Conservation (phyloP, 2,888 invertebrate genomes). For the Phymatocera aterrima region DNA sequence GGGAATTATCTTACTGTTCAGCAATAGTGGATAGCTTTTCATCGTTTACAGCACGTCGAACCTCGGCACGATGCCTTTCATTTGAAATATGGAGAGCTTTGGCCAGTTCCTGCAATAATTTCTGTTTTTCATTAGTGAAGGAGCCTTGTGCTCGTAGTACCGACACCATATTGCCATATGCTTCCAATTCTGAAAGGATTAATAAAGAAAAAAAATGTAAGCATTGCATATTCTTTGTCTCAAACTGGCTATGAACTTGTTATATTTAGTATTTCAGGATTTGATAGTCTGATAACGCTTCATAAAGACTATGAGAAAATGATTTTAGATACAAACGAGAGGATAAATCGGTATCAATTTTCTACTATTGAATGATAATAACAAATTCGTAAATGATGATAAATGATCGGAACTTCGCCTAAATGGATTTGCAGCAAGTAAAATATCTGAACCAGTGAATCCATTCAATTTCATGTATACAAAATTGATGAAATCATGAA, state of each 20-base stretch:
- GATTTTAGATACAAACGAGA: no score
- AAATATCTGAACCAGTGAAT: no score
- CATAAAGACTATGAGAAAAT: not conserved
- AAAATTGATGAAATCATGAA: not conserved
- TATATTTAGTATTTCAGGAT: not conserved
- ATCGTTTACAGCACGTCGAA: constrained; percentile 93
- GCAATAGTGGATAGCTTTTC: constrained; percentile 93
- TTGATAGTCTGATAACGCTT: not conserved
- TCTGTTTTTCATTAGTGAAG: constrained; percentile 89
- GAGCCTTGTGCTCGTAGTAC: constrained; percentile 95
- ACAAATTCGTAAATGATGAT: no score
- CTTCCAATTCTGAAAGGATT: constrained; percentile 89
- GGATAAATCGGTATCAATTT: no score
- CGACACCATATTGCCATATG: constrained; percentile 92
- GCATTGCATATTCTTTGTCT: not conserved
- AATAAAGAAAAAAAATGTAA: not conserved
- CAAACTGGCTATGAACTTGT: not conserved
- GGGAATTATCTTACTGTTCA: constrained; percentile 83
- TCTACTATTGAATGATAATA: no score
- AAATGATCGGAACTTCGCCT: no score
- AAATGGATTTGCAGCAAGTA: no score
- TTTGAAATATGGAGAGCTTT: constrained; percentile 89
- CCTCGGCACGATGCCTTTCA: constrained; percentile 94
- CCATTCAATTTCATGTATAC: not conserved
- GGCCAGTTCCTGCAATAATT: constrained; percentile 89